A percentile compares a stretch with the other conserved stretches of the same genome.
phyloP scores from a whole-genome alignment of 2,113 vertebrate species.

The Natator depressus region DNA sequence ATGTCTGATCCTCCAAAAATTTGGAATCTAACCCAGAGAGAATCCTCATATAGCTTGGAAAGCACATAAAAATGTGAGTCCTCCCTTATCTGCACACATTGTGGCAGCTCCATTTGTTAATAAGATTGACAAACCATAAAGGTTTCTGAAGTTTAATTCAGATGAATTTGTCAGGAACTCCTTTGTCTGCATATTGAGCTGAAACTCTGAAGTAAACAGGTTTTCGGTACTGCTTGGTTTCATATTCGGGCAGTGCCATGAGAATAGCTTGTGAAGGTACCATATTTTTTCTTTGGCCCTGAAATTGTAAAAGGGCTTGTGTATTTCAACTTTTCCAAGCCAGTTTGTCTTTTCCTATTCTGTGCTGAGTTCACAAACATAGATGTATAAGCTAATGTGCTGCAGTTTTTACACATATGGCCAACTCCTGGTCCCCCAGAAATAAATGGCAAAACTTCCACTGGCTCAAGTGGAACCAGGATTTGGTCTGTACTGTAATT shows the following conservation, averaged over 20 bases:
- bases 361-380: neutral
- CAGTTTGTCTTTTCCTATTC: neutral
- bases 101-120: neutral
- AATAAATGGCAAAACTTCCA: neutral
- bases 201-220: slow-evolving; percentile 19
- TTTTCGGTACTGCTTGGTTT: neutral
- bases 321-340: slow-evolving; percentile 18
- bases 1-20: slow-evolving; percentile 35
- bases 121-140: slow-evolving; percentile 41
- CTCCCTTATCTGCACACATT: neutral
- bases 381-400: neutral
- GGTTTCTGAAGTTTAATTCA: slow-evolving; percentile 58
- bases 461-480: neutral
- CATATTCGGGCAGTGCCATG: neutral
- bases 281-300: neutral
- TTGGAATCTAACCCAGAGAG: slow-evolving; percentile 8
- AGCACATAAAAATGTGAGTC: slow-evolving; percentile 39
- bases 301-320: neutral
- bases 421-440: neutral
- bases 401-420: neutral
- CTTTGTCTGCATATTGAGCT: slow-evolving; percentile 27
- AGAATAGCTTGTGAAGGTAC: neutral
- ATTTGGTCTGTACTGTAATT: neutral
- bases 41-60: neutral
- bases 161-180: slow-evolving; percentile 60